Conservation (phyloP, 2,888 invertebrate species). For the Amphipoea oculea region DNA sequence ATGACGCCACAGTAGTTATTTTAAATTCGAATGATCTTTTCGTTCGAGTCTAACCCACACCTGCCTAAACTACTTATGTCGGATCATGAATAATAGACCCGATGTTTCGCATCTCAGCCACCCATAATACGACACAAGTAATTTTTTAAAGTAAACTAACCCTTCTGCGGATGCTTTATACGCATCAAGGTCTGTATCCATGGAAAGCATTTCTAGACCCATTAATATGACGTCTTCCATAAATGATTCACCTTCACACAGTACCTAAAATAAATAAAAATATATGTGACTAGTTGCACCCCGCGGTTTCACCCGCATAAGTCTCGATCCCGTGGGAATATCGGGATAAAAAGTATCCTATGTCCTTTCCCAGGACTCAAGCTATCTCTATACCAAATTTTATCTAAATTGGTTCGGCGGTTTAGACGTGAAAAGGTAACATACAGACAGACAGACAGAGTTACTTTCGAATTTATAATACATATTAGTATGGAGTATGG, state of each 20-base stretch:
- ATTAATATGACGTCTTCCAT: slow-evolving; percentile 86
- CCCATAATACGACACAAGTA: background rate
- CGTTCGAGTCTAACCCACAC: background rate
- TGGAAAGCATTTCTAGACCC: slow-evolving; percentile 86
- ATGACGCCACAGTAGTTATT: background rate
- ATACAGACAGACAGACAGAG: no score
- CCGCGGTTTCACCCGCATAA: no score
- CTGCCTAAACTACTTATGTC: background rate
- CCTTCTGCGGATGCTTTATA: slow-evolving; percentile 74
- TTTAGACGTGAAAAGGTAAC: no score
- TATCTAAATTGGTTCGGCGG: no score
- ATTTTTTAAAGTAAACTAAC: slow-evolving; percentile 58
- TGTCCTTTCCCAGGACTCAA: no score
- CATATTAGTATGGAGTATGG: no score
- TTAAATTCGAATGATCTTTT: background rate
- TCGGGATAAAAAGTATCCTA: no score
- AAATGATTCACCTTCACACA: slow-evolving; percentile 87
- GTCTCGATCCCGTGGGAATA: no score
- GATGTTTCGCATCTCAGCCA: background rate
- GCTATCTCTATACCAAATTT: no score
- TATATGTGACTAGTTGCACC: no score
- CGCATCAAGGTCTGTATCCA: slow-evolving; percentile 82
- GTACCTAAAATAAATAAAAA: slow-evolving; percentile 72
- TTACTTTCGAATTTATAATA: no score
- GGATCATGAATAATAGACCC: background rate